Evolutionary conservation across 2,797 vertebrate species (phyloP), one percentile per base, ranked within the genome.

Genomic region (Jordanella pulchra): DNA sequence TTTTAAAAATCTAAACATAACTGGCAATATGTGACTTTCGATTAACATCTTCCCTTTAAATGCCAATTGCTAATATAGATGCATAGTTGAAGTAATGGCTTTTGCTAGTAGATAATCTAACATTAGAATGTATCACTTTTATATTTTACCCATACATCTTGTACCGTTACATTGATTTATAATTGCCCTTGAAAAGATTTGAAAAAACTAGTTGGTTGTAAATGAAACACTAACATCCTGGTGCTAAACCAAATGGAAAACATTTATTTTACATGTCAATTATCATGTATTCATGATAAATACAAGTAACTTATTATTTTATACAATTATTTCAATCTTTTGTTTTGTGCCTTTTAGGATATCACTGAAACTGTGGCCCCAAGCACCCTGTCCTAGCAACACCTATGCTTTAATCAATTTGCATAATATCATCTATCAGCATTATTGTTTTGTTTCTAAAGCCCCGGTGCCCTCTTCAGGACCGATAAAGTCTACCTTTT

Each of bases 381-480:
- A 32, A 48, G 2, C 15, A n/a, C 61, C 7, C 21, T 39, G 39
- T 45, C 32, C 53, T 4, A 56, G 45, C 53, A 44, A 23, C 25
- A 30, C 17, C 53, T 15, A 14, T 58, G 42, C 44, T 74, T 71
- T 76, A 76, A 86, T 83, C 76, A 51, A 60, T 56, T 42, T 76
- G 50, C 7, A 68, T 68, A 53, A 71, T 27, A 27, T 68, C 73
- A 73, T 66, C 71, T 84, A 77, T 79, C 69, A 65, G 72, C 68
- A 64, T 72, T 56, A 67, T 42, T 48, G 42, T 44, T 61, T 78
- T 83, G 86, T 90, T 88, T 83, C 73, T 87, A 87, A 88, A 91
- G 76, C 73, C 86, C 88, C 83, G 81, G 89, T 91, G 89, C 91
- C 90, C 87, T 83, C 91, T 72, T 86, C 84, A 90, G 89, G 89